Evolutionary conservation across 2,888 invertebrate species (phyloP).

Genomic region (Drosophila kuntzei): DNA sequence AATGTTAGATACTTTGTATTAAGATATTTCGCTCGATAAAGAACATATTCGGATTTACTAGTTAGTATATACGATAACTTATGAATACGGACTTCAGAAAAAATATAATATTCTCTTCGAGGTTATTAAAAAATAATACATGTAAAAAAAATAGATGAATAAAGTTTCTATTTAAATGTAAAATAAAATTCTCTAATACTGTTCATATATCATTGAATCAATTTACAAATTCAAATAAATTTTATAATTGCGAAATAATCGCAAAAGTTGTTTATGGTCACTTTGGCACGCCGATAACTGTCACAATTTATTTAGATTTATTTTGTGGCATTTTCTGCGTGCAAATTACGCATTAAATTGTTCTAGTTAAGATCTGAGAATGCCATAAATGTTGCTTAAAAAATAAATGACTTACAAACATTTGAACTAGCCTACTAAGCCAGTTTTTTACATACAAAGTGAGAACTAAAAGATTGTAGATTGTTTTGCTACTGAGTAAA

Average conservation of each 20-base stretch:
- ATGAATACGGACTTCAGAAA: too few species aligned
- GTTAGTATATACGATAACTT: too few species aligned
- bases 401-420: constrained; percentile 22
- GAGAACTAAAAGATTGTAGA: constrained; percentile 42
- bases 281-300: constrained; percentile 41
- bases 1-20: too few species aligned
- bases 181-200: background rate
- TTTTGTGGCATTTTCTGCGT: constrained; percentile 52
- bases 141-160: too few species aligned
- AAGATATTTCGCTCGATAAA: too few species aligned
- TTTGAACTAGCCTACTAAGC: constrained; percentile 29
- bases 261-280: constrained; percentile 41
- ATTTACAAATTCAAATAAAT: constrained; percentile 15
- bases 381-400: constrained; percentile 58
- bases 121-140: too few species aligned
- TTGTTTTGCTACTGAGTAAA: constrained; percentile 40
- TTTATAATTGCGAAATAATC: constrained; percentile 35
- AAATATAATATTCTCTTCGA: too few species aligned
- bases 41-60: too few species aligned
- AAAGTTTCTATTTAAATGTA: background rate
- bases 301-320: constrained; percentile 61
- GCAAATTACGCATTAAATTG: constrained; percentile 65
- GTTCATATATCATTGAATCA: background rate
- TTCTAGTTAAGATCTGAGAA: constrained; percentile 57
- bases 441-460: constrained; percentile 32